These are phyloP conservation scores for Dryocosmus kuriphilus DNA, from an alignment of 2,888 invertebrate genomes.

Conservation along the genomic window DNA sequence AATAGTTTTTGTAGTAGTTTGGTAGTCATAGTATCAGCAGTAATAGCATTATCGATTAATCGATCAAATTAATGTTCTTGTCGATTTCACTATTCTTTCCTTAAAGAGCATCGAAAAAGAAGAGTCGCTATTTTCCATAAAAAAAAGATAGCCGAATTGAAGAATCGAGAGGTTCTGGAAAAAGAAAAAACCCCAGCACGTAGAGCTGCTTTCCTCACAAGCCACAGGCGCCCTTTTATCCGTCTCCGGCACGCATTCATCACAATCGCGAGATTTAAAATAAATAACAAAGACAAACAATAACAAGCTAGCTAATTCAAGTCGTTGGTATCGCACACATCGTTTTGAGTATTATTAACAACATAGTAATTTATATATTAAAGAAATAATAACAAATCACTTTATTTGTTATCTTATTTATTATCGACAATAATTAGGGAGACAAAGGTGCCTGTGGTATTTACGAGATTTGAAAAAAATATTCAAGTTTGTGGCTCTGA, in stretches of 20 bases:
- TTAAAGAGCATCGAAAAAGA: not conserved
- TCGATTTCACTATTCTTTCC: slow-evolving; percentile 13
- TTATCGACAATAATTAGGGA: slow-evolving; percentile 38
- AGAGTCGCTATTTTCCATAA: not conserved
- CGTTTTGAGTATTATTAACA: slow-evolving; percentile 39
- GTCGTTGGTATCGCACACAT: slow-evolving; percentile 36
- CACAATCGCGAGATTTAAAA: slow-evolving; percentile 38
- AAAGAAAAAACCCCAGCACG: slow-evolving; percentile 1
- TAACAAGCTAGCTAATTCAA: slow-evolving; percentile 36
- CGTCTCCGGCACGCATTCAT: not conserved
- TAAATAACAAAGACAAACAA: slow-evolving; percentile 38
- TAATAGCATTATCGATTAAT: slow-evolving; percentile 49
- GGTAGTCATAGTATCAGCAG: slow-evolving; percentile 48
- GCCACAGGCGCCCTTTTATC: slow-evolving; percentile 18
- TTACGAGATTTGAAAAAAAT: no score
- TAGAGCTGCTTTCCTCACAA: slow-evolving; percentile 14
- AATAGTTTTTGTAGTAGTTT: slow-evolving; percentile 45
- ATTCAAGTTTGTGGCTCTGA: no score
- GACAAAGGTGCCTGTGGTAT: slow-evolving; percentile 19
- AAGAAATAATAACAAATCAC: slow-evolving; percentile 37
- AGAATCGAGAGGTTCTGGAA: slow-evolving; percentile 1
- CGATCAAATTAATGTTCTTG: slow-evolving; percentile 42
- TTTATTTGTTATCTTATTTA: slow-evolving; percentile 37
- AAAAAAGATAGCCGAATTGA: not conserved
- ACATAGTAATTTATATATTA: slow-evolving; percentile 39